phyloP scores from a whole-genome alignment of 2,113 vertebrate species.

The Malurus melanocephalus region DNA sequence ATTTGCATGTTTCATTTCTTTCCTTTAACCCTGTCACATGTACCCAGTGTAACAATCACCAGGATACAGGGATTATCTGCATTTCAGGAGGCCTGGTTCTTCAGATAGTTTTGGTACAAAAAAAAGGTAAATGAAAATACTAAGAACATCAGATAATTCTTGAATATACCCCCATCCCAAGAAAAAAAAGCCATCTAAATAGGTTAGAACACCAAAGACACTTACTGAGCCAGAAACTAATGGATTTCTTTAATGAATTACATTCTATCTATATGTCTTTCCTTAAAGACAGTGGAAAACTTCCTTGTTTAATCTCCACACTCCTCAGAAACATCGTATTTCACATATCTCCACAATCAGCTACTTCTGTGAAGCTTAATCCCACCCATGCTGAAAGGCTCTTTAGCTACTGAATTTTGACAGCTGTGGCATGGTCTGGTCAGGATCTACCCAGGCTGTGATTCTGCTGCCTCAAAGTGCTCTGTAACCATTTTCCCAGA shows the following conservation, averaged over 20 bases:
- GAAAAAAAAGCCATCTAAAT: background rate
- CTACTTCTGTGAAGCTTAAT: slow-evolving; percentile 16
- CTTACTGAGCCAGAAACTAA: background rate
- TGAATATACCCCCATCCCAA: background rate
- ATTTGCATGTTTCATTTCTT: background rate
- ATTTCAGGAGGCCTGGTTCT: background rate
- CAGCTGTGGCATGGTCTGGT: slow-evolving; percentile 27
- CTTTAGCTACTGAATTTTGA: slow-evolving; percentile 49
- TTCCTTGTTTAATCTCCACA: background rate
- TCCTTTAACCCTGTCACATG: background rate
- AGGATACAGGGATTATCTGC: background rate
- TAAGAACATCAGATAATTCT: background rate
- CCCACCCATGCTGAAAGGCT: slow-evolving; percentile 1
- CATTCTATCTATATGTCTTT: background rate
- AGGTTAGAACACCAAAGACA: background rate
- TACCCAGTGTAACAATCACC: background rate
- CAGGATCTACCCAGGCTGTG: slow-evolving; percentile 3
- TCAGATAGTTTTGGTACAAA: background rate
- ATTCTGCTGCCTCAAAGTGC: background rate
- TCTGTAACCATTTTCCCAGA: background rate
- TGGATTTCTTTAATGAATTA: background rate
- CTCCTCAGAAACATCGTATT: background rate
- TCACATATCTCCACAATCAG: background rate
- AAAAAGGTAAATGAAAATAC: background rate
- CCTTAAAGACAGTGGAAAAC: background rate